Percentiles rank a stretch among this genome's conserved stretches.
Conservation (phyloP, 2,888 invertebrate genomes). For the Cyclophora punctaria region DNA sequence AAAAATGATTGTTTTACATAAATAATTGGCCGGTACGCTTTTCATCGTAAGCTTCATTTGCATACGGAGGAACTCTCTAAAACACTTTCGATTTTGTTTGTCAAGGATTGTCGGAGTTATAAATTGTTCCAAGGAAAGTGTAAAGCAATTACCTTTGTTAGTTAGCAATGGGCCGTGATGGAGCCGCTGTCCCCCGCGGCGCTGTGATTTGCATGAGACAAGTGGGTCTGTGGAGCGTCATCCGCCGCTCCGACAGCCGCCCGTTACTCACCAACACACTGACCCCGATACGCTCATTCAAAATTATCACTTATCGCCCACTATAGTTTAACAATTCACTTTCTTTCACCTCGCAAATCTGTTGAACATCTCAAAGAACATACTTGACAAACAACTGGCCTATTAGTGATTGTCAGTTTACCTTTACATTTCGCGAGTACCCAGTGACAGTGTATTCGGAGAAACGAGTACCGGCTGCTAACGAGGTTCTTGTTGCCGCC, state of each 20-base stretch:
- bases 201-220: conserved; percentile 36
- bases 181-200: conserved; percentile 32
- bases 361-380: conserved; percentile 1
- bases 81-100: conserved; percentile 11
- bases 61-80: too few relatives aligned
- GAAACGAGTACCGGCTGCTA: too few relatives aligned
- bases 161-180: conserved; percentile 31
- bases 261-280: conserved; percentile 58
- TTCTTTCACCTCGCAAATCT: conserved; percentile 11
- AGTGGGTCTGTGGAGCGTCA: conserved; percentile 42
- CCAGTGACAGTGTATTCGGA: too few relatives aligned
- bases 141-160: conserved; percentile 38
- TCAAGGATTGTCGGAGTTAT: conserved; percentile 8
- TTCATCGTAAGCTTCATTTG: too few relatives aligned
- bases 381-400: background rate
- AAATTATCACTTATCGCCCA: conserved; percentile 37
- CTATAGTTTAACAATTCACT: conserved; percentile 23
- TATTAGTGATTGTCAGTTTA: too few relatives aligned
- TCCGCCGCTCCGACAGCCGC: conserved; percentile 43
- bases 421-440: too few relatives aligned
- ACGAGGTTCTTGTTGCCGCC: too few relatives aligned
- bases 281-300: conserved; percentile 52
- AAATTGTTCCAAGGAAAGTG: conserved; percentile 11
- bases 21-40: too few relatives aligned
- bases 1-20: too few relatives aligned